phyloP scores from a whole-genome alignment of 2,888 invertebrate species.

The Agriopis leucophaearia region DNA sequence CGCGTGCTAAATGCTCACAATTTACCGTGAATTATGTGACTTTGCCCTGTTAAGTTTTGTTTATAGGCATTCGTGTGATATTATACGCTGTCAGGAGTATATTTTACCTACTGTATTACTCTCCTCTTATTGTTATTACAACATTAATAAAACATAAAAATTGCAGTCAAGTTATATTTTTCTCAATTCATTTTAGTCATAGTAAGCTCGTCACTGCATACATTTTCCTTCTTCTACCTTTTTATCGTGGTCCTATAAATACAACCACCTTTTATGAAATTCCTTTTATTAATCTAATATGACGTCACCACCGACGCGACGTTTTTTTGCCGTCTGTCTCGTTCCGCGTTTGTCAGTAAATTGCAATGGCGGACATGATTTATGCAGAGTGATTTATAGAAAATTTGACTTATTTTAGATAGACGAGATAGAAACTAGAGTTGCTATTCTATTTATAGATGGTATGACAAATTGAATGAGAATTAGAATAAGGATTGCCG shows the following conservation, averaged over 20 bases:
- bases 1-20: slow-evolving; percentile 79
- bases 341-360: slow-evolving; percentile 60
- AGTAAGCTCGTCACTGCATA: slow-evolving; percentile 8
- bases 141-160: slow-evolving; percentile 41
- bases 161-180: slow-evolving; percentile 30
- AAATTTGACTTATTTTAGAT: slow-evolving; percentile 52
- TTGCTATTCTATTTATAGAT: slow-evolving; percentile 48
- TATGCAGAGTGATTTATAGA: slow-evolving; percentile 28
- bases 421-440: slow-evolving; percentile 31
- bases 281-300: slow-evolving; percentile 57
- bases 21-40: slow-evolving; percentile 77
- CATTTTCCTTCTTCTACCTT: slow-evolving; percentile 11
- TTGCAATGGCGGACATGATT: slow-evolving; percentile 56
- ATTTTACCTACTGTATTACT: slow-evolving; percentile 51
- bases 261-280: slow-evolving; percentile 38
- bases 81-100: slow-evolving; percentile 59
- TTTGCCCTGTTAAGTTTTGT: slow-evolving; percentile 78
- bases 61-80: slow-evolving; percentile 73
- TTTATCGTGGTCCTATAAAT: slow-evolving; percentile 25
- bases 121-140: slow-evolving; percentile 53
- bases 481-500: slow-evolving; percentile 54
- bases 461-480: slow-evolving; percentile 63
- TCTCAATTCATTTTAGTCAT: slow-evolving; percentile 7
- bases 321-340: slow-evolving; percentile 64
- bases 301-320: slow-evolving; percentile 67